Conservation (phyloP, 2,113 vertebrate species). For the Pachypanchax playfairii region DNA sequence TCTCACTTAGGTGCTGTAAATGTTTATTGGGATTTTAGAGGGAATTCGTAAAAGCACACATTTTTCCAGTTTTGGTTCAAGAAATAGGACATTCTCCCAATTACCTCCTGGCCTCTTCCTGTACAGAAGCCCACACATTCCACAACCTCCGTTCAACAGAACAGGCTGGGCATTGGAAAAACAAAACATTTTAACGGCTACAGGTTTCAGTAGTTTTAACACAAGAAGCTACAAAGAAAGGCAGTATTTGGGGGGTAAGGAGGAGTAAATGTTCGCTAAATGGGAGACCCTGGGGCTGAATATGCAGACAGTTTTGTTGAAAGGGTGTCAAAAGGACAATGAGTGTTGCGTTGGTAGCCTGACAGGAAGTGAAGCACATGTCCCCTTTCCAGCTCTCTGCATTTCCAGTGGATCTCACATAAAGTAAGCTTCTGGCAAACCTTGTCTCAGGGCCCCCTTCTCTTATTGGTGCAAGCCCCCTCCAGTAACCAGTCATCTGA, state of each 20-base stretch:
- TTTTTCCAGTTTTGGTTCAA: conserved; percentile 16
- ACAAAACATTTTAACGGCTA: conserved; percentile 23
- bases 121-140: conserved; percentile 5
- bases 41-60: conserved; percentile 5
- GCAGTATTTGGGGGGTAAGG: background rate
- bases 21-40: conserved; percentile 14
- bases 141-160: conserved; percentile 19
- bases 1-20: background rate
- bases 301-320: conserved; percentile 33
- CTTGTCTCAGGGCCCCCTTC: conserved; percentile 27
- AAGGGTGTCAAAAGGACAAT: conserved; percentile 43
- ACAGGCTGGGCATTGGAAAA: conserved; percentile 12
- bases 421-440: conserved; percentile 61
- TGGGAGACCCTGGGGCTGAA: conserved; percentile 47
- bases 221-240: conserved; percentile 19
- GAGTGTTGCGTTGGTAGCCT: conserved; percentile 38
- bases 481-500: conserved; percentile 24
- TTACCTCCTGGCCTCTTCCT: conserved; percentile 19
- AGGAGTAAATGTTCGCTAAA: conserved; percentile 38
- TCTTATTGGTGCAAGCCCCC: background rate
- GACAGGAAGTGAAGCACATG: conserved; percentile 66
- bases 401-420: conserved; percentile 67
- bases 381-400: conserved; percentile 53
- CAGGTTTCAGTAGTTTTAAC: conserved; percentile 41
- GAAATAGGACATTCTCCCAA: conserved; percentile 10